phyloP scores from a whole-genome alignment of 2,888 invertebrate genomes.

The Aleiodes alternator region DNA sequence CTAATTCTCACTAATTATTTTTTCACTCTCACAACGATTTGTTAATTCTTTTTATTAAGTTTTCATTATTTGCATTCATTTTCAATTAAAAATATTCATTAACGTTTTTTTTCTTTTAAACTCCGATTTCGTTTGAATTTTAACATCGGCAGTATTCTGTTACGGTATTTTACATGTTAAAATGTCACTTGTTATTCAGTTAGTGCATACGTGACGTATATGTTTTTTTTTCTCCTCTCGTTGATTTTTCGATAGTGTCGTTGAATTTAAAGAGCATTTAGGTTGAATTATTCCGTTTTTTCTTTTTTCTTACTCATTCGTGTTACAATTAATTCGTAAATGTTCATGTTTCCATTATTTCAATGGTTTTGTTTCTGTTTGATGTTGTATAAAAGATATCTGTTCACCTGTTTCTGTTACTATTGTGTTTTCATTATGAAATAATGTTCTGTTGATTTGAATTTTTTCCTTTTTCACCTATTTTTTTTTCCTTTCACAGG shows the following conservation, averaged over 20 bases:
- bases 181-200: not conserved
- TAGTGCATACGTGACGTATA: not conserved
- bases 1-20: conserved; percentile 38
- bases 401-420: conserved; percentile 9
- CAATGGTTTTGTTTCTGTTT: conserved; percentile 26
- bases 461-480: conserved; percentile 4
- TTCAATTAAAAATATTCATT: conserved; percentile 44
- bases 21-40: conserved; percentile 6
- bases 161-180: conserved; percentile 4
- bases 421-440: conserved; percentile 25
- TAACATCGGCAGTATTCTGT: conserved; percentile 17
- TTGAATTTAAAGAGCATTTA: conserved; percentile 6
- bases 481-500: too few relatives aligned
- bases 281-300: not conserved
- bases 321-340: conserved; percentile 24
- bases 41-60: conserved; percentile 48
- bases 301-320: not conserved
- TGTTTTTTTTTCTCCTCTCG: conserved; percentile 4
- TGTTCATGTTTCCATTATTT: conserved; percentile 9
- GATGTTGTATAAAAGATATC: not conserved
- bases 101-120: conserved; percentile 34
- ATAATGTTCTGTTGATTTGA: conserved; percentile 14
- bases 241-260: conserved; percentile 6
- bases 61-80: conserved; percentile 36
- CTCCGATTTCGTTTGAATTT: conserved; percentile 20